Evolutionary conservation across 2,797 vertebrate species (phyloP).

Genomic region (Rhynchotus rufescens): DNA sequence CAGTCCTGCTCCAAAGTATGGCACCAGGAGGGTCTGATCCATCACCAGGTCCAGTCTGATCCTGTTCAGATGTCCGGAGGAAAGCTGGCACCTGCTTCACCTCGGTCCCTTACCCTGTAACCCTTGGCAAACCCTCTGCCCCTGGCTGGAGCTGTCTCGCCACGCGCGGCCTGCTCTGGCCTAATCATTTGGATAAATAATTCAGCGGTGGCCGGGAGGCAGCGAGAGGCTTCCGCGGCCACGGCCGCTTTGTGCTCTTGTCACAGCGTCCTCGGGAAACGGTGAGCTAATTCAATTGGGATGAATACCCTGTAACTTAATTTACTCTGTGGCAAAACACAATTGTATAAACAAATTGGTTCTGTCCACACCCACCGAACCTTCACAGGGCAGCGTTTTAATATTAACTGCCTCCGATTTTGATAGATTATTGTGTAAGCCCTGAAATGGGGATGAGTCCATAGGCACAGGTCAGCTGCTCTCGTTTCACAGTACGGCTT

Average conservation of each 20-base stretch:
- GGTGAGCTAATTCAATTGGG: constrained; percentile 65
- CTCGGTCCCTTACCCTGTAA: neutral
- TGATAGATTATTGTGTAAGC: neutral
- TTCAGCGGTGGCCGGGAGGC: constrained; percentile 57
- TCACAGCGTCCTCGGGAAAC: constrained; percentile 59
- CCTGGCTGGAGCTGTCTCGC: constrained; percentile 48
- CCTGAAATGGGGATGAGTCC: neutral
- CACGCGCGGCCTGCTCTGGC: constrained; percentile 38
- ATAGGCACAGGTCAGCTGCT: neutral
- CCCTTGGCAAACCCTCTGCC: neutral
- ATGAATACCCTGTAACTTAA: constrained; percentile 61
- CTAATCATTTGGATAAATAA: constrained; percentile 53
- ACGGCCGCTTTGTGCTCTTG: constrained; percentile 65
- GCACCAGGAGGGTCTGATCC: no score
- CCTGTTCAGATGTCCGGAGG: no score
- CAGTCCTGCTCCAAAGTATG: no score
- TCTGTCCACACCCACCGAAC: constrained; percentile 68
- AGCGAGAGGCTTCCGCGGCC: constrained; percentile 9
- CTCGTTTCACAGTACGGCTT: neutral
- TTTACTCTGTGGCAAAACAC: constrained; percentile 59
- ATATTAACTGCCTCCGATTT: neutral
- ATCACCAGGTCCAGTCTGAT: neutral
- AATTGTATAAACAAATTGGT: constrained; percentile 58
- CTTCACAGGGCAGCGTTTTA: constrained; percentile 30
- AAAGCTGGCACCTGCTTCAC: neutral